These are phyloP conservation scores for Mugil cephalus DNA, from an alignment of 2,113 vertebrate species.

Conservation along the genomic window DNA sequence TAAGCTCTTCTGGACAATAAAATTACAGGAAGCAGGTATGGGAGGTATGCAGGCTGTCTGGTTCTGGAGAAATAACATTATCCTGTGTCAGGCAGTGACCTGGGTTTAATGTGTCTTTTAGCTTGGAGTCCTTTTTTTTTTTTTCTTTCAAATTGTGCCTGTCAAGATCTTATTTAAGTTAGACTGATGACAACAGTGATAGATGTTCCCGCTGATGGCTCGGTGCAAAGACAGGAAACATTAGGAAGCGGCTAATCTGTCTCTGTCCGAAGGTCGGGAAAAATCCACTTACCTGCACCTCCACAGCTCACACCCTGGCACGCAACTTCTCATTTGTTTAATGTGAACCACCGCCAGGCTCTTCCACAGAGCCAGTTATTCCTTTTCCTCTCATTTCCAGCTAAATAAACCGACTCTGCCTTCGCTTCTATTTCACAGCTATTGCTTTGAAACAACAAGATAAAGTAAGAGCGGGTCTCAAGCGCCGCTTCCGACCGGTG, in stretches of 20 bases:
- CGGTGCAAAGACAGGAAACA: not conserved
- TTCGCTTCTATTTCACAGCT: too few species aligned
- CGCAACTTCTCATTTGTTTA: constrained; percentile 1
- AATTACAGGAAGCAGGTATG: constrained; percentile 42
- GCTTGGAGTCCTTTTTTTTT: not conserved
- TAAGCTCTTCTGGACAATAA: constrained; percentile 62
- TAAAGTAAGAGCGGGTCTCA: not conserved
- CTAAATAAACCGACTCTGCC: not conserved
- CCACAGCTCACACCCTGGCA: not conserved
- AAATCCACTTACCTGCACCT: constrained; percentile 3
- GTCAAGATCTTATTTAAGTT: not conserved
- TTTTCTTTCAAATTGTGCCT: constrained; percentile 18
- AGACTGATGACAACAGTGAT: too few species aligned
- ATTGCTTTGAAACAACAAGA: not conserved
- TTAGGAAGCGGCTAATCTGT: not conserved
- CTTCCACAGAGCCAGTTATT: not conserved
- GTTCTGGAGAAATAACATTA: constrained; percentile 31
- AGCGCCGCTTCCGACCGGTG: constrained; percentile 8
- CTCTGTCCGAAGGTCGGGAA: not conserved
- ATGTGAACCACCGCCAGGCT: not conserved
- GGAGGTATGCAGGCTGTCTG: constrained; percentile 47
- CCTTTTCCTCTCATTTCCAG: not conserved
- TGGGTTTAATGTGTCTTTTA: constrained; percentile 1
- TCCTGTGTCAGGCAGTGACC: constrained; percentile 16
- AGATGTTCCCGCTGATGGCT: not conserved